These are phyloP conservation scores for Physeter macrocephalus DNA, from an alignment of 2,113 vertebrate genomes.

Conservation along the genomic window DNA sequence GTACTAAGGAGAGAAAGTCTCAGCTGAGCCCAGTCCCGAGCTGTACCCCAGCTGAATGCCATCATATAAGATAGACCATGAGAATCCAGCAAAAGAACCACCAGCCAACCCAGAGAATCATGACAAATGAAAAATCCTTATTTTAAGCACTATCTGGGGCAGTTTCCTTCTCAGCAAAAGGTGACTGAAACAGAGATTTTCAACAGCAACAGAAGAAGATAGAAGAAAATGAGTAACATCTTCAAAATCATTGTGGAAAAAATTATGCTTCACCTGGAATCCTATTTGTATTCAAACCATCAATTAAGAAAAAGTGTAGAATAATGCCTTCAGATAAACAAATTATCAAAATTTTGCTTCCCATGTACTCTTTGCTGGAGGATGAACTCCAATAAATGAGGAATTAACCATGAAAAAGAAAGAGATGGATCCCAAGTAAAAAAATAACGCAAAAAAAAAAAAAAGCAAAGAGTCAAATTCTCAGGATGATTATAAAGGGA, in stretches of 20 bases:
- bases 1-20: neutral
- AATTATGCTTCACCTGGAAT: neutral
- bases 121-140: neutral
- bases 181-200: neutral
- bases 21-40: rapidly evolving
- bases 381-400: neutral
- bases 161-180: neutral
- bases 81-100: neutral
- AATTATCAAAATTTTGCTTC: neutral
- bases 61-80: rapidly evolving
- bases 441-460: neutral
- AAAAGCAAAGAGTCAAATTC: neutral
- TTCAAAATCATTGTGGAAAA: neutral
- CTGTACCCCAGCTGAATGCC: no score
- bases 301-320: neutral
- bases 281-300: neutral
- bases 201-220: neutral
- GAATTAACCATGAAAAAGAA: neutral
- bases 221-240: neutral
- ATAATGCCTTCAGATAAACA: neutral
- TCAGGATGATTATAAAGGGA: neutral
- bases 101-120: neutral
- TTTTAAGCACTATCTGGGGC: neutral
- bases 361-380: neutral
- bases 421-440: neutral